Conservation (phyloP, 2,113 vertebrate genomes). For the Oryzias woworae region DNA sequence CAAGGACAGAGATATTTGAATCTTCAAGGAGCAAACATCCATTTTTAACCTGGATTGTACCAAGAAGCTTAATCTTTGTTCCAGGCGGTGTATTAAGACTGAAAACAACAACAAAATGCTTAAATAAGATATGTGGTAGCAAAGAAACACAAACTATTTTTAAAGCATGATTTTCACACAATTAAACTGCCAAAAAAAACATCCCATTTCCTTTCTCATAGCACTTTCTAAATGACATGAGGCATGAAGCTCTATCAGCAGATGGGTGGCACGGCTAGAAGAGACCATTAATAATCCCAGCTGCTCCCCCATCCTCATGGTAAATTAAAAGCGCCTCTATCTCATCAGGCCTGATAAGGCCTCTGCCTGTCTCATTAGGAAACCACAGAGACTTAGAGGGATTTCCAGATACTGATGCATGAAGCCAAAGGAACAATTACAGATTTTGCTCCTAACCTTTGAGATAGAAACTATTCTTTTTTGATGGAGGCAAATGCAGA, state of each 20-base stretch:
- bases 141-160: constrained; percentile 13
- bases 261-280: constrained; percentile 55
- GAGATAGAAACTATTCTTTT: constrained; percentile 45
- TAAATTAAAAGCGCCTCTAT: constrained; percentile 73
- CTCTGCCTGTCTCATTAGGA: constrained; percentile 72
- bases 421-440: constrained; percentile 68
- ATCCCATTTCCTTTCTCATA: constrained; percentile 38
- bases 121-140: background rate
- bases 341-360: constrained; percentile 71
- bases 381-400: constrained; percentile 64
- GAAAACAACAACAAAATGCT: constrained; percentile 34
- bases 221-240: constrained; percentile 64
- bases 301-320: constrained; percentile 67
- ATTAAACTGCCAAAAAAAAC: constrained; percentile 10
- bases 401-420: constrained; percentile 70
- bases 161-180: constrained; percentile 6
- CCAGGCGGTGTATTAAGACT: constrained; percentile 88
- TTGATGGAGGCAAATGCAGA: constrained; percentile 37
- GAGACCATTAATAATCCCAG: constrained; percentile 73
- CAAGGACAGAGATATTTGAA: constrained; percentile 88
- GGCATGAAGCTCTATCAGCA: constrained; percentile 52
- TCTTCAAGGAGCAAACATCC: constrained; percentile 93
- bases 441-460: constrained; percentile 61
- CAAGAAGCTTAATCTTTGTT: constrained; percentile 94
- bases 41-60: constrained; percentile 87